Evolutionary conservation across 1,140 invertebrate genomes (phyloP), one percentile per base, ranked within the genome.

Genomic region (Macrocentrus cingulum): DNA sequence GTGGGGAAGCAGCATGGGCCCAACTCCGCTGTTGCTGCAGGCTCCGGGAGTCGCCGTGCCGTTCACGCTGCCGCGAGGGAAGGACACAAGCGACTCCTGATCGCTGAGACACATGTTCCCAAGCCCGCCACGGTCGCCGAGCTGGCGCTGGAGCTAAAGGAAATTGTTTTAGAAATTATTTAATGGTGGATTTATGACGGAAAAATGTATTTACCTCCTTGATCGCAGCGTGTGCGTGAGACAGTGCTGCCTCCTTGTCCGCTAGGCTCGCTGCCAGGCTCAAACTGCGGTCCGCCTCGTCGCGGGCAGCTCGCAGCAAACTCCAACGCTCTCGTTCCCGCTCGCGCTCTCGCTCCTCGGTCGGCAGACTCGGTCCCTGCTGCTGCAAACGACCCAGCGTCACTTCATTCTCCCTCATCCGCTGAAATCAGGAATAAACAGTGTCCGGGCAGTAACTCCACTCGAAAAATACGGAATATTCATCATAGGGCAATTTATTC

Each of bases 261-360:
- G 91, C 92, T 2, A 95, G 84, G 68, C 93, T 91, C 18, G 92
- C 88, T 9, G 91, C 91, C 7, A 95, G 82, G 51, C 89, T 87
- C 49, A 95, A 82, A 13, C 90, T 91, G 57, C 92, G 80, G 77
- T 97, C 93, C 0, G 92, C 90, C 63, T 95, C 92, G 70, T 95
- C 93, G 29, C 91, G 81, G 0, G 93, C 93, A 67, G 93, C 91
- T 65, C 91, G 87, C 59, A 95, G 73, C 46, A 96, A 82, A 62
- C 89, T 91, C 84, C 92, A 95, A 34, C 92, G 86, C 72, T 96
- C 93, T 18, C 91, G 82, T 71, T 96, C 94, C 1, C 89, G 80
- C 66, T 94, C 91, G 0, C 77, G 63, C 58, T 93, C 91, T 1
- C 91, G 83, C 69, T 95, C 90, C 34, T 79, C 77, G 23, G 69